Base-by-base conservation (phyloP, 2,888 invertebrate species). In the Drosophila nr. perissopoda region DNA sequence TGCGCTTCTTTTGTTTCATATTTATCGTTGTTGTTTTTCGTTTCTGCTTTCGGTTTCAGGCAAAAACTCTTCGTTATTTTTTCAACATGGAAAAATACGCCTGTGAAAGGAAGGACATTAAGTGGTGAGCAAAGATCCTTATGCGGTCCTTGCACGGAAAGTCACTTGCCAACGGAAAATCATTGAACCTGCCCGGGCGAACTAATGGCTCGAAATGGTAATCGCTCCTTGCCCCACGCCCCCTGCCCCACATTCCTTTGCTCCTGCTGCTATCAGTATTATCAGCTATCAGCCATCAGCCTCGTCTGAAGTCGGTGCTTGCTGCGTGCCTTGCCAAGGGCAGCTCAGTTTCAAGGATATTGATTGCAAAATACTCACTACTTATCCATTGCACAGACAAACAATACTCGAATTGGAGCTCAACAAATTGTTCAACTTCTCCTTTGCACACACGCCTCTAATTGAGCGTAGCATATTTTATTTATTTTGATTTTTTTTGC, bases 151-250 rank as follows among this genome's bases (percentile, higher is more conserved):
- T 62, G 66, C 66, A 61, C 61, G 76, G 34, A 74, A 77, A 78
- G 62, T 78, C 69, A 63, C 59, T 74, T 66, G 65, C 36, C 69
- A 63, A 52, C 54, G 74, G 65, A 62, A 78, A 73, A 78, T 65
- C 75, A 63, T 65, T 73, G 69, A 60, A 78, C 64, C 65, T 52
- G 49, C 51, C 58, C 59, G 40, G 54, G 45, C 69, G 51, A 31
- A 62, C 68, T 78, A 80, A 78, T 78, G 80, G 71, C 68, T 62
- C 78, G 27, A 63, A 78, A 69, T 76, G 71, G 72, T 76, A 78
- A 80, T 78, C 75, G 59, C 66, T 66, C 57, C 56, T 57, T 48
- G 16, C 45, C 21, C 21, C 42, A 1, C 0, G 21, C 34, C 6
- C 34, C 16, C 36, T 11, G 33, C 33, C 7, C 36, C 34, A 16